These are phyloP conservation scores for Morpho deidamia DNA, from an alignment of 2,888 invertebrate genomes.

Conservation along the genomic window DNA sequence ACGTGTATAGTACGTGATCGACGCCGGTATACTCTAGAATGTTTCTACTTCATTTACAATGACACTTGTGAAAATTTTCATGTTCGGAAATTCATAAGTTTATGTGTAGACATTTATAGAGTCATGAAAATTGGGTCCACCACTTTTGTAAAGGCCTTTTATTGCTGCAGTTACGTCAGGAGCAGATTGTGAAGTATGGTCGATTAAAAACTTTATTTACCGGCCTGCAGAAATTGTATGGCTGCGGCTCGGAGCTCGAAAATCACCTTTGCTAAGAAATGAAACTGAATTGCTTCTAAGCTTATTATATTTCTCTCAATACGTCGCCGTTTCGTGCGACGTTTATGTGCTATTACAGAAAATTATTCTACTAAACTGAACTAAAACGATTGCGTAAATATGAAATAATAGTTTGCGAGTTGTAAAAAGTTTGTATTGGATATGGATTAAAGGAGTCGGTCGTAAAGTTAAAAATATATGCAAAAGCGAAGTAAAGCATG, in stretches of 20 bases:
- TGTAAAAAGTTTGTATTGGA: constrained; percentile 23
- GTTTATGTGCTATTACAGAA: constrained; percentile 44
- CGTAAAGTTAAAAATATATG: constrained; percentile 18
- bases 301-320: constrained; percentile 53
- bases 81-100: constrained; percentile 25
- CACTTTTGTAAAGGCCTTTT: constrained; percentile 39
- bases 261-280: constrained; percentile 50
- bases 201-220: constrained; percentile 58
- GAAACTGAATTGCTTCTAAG: constrained; percentile 47
- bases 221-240: constrained; percentile 33
- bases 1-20: constrained; percentile 5
- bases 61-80: constrained; percentile 46
- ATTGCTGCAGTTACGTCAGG: constrained; percentile 38
- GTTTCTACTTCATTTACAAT: constrained; percentile 31
- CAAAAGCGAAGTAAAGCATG: constrained; percentile 13
- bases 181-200: constrained; percentile 62
- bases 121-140: constrained; percentile 35
- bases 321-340: constrained; percentile 44
- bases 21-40: constrained; percentile 11
- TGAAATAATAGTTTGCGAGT: constrained; percentile 25
- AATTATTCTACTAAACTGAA: constrained; percentile 37
- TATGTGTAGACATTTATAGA: constrained; percentile 31
- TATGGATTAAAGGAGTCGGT: constrained; percentile 13
- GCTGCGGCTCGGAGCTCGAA: constrained; percentile 32
- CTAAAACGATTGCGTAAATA: constrained; percentile 27